Conservation (phyloP, 2,888 invertebrate genomes). For the Leucoma salicis region DNA sequence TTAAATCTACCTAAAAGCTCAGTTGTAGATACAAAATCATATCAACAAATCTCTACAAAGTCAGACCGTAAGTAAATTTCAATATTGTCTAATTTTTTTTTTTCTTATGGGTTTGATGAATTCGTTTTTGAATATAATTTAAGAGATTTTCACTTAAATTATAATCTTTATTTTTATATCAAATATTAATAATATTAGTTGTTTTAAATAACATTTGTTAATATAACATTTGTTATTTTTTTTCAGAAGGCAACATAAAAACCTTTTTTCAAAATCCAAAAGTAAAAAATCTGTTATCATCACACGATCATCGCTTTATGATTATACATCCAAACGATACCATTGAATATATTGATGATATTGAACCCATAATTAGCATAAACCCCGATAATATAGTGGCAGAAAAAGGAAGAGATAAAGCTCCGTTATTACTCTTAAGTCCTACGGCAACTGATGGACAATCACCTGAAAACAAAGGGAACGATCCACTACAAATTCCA, state of each 20-base stretch:
- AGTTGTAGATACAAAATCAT: not conserved
- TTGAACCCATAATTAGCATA: not conserved
- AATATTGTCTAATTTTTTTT: too few relatives aligned
- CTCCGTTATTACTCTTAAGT: too few relatives aligned
- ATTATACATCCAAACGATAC: slow-evolving; percentile 50
- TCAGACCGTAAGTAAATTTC: not conserved
- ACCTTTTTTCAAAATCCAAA: not conserved
- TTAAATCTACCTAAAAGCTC: not conserved
- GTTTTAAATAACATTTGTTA: too few relatives aligned
- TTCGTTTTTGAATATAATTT: too few relatives aligned
- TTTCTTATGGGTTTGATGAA: too few relatives aligned
- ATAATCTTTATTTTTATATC: too few relatives aligned
- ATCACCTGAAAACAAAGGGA: too few relatives aligned
- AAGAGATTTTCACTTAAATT: too few relatives aligned
- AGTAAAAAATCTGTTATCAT: not conserved
- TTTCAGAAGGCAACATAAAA: not conserved
- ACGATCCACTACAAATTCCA: not conserved
- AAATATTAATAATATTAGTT: too few relatives aligned
- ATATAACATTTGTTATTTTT: not conserved
- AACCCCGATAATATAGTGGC: not conserved
- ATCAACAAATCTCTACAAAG: not conserved
- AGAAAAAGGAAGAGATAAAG: not conserved
- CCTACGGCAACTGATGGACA: too few relatives aligned
- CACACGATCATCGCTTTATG: slow-evolving; percentile 20
- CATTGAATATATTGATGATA: slow-evolving; percentile 42